Evolutionary conservation across 2,888 invertebrate genomes (phyloP).

Genomic region (Heliconius charithonia): DNA sequence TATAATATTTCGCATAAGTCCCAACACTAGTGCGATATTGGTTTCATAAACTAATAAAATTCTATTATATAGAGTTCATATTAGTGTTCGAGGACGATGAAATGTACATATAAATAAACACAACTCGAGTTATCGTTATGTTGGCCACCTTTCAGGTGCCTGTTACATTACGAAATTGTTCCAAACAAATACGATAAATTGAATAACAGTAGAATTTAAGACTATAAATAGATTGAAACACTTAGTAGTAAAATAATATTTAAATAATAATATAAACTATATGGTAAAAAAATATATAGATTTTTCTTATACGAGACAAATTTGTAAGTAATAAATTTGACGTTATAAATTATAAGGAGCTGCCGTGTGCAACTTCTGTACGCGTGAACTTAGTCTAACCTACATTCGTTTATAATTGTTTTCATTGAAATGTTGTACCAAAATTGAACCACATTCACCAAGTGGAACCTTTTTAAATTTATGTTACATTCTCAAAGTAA

Average conservation of each 20-base stretch:
- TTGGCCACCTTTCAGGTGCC: slow-evolving; percentile 15
- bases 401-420: too few relatives aligned
- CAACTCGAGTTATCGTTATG: slow-evolving; percentile 19
- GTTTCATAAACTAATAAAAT: slow-evolving; percentile 50
- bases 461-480: too few relatives aligned
- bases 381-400: too few relatives aligned
- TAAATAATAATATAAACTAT: not conserved
- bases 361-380: too few relatives aligned
- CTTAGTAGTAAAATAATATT: not conserved
- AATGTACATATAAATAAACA: slow-evolving; percentile 33
- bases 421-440: too few relatives aligned
- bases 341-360: too few relatives aligned
- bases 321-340: too few relatives aligned
- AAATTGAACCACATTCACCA: too few relatives aligned
- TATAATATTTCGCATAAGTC: not conserved
- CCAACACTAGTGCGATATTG: slow-evolving; percentile 47
- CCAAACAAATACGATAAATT: slow-evolving; percentile 1
- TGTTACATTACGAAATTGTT: slow-evolving; percentile 12
- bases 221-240: not conserved
- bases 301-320: too few relatives aligned
- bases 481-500: too few relatives aligned
- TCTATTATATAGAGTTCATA: slow-evolving; percentile 42
- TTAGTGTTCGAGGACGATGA: slow-evolving; percentile 39
- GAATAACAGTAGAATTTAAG: not conserved
- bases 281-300: not conserved